Evolutionary conservation across 2,797 vertebrate species (phyloP).

Genomic region (Diglossa cyanea): DNA sequence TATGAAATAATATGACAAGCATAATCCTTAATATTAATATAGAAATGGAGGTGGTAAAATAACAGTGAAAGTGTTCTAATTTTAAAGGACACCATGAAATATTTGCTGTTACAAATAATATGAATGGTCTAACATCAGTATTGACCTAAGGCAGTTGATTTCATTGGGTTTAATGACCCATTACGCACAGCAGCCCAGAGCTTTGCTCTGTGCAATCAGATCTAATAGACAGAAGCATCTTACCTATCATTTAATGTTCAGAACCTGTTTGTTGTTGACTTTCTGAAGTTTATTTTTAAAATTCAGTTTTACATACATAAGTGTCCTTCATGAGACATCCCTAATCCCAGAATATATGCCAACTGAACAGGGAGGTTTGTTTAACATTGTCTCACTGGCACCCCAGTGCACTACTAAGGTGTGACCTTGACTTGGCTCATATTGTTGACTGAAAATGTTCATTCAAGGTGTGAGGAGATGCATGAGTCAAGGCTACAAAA

Average conservation of each 20-base stretch:
- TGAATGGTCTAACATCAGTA: not conserved
- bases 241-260: not conserved
- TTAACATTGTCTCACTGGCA: not conserved
- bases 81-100: not conserved
- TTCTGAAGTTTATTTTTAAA: not conserved
- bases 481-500: accelerated
- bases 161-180: not conserved
- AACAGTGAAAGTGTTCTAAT: not conserved
- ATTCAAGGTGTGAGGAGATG: not conserved
- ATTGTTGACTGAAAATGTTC: not conserved
- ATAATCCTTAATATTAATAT: not conserved
- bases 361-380: not conserved
- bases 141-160: not conserved
- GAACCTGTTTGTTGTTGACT: not conserved
- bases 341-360: not conserved
- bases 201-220: not conserved
- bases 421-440: not conserved
- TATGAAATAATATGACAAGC: not conserved
- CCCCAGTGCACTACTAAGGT: too few species aligned
- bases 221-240: not conserved
- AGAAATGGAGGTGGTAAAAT: not conserved
- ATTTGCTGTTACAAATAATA: not conserved
- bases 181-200: not conserved
- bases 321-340: not conserved
- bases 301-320: not conserved